Conservation (phyloP, 2,113 vertebrate species). For the Pteronura brasiliensis region DNA sequence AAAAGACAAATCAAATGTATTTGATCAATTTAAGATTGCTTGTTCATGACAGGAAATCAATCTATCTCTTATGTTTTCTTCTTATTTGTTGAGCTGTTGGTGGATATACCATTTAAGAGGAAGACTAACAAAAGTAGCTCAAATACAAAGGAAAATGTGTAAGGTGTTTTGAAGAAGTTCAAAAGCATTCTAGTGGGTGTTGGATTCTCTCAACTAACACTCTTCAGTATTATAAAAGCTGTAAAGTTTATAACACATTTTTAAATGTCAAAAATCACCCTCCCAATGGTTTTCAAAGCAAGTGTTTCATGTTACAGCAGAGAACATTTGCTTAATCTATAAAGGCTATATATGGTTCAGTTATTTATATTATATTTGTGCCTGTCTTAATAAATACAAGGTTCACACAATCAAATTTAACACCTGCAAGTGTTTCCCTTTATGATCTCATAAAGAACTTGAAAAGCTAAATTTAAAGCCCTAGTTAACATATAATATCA, state of each 20-base stretch:
- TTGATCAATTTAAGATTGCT: background rate
- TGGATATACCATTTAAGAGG: background rate
- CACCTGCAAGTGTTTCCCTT: background rate
- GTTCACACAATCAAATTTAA: background rate
- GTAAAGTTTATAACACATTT: background rate
- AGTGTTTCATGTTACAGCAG: background rate
- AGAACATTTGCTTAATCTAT: background rate
- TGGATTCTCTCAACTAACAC: background rate
- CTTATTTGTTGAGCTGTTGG: background rate
- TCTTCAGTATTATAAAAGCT: background rate
- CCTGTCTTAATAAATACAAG: background rate
- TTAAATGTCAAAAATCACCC: background rate
- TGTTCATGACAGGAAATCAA: background rate
- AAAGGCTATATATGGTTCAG: background rate
- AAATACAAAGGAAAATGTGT: background rate
- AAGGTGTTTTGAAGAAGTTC: background rate
- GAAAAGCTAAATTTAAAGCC: background rate
- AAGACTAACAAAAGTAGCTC: background rate
- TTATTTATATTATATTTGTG: background rate
- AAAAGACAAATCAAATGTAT: background rate
- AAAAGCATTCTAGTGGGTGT: background rate
- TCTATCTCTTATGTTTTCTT: background rate
- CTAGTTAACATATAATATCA: background rate
- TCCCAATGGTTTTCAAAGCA: background rate
- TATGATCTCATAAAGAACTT: background rate